Evolutionary conservation across 2,113 vertebrate species (phyloP).

Genomic region (Corvus cornix): DNA sequence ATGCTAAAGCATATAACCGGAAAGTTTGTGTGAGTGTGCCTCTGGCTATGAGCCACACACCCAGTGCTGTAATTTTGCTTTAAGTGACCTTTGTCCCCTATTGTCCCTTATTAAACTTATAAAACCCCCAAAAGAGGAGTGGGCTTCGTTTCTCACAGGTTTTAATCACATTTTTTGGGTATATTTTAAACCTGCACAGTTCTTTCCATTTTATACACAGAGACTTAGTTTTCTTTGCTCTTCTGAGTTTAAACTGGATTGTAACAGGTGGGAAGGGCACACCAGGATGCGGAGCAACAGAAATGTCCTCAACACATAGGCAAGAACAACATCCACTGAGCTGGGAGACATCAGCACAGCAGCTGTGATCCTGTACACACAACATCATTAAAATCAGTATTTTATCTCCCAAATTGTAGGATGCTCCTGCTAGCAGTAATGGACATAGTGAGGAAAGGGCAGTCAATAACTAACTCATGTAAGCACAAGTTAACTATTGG

Average conservation of each 20-base stretch:
- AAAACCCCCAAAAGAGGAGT: too few species aligned
- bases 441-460: too few species aligned
- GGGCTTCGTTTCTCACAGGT: not conserved
- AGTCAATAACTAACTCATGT: too few species aligned
- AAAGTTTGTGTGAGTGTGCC: too few species aligned
- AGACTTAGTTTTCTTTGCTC: not conserved
- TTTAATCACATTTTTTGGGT: not conserved
- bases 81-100: too few species aligned
- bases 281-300: not conserved
- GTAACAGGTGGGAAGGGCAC: not conserved
- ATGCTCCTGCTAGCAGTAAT: not conserved
- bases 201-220: not conserved
- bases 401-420: rapidly evolving
- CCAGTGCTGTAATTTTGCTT: too few species aligned
- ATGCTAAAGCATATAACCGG: too few species aligned
- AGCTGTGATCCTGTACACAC: not conserved
- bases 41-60: too few species aligned
- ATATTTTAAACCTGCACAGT: not conserved
- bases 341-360: not conserved
- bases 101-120: too few species aligned
- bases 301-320: not conserved
- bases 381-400: not conserved
- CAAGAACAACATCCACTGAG: not conserved
- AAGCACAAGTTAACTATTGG: too few species aligned
- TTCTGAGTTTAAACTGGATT: not conserved